These are phyloP conservation scores for Thripadectes ignobilis DNA, from an alignment of 2,797 vertebrate genomes.

Conservation along the genomic window DNA sequence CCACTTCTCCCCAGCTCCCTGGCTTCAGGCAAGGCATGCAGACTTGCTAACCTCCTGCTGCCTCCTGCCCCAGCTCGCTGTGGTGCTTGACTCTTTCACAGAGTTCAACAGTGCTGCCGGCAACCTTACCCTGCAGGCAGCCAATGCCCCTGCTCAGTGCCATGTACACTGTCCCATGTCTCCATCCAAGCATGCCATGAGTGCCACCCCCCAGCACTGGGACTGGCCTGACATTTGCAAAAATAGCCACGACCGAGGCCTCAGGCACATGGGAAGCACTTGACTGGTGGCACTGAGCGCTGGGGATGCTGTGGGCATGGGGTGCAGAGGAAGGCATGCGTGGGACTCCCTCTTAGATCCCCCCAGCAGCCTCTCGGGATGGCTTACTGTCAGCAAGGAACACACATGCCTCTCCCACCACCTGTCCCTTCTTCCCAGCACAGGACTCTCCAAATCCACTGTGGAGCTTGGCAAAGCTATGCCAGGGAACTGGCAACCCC, in stretches of 20 bases:
- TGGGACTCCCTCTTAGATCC: fast-evolving
- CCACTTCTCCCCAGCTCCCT: neutral
- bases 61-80: fast-evolving
- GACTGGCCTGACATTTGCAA: neutral
- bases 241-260: neutral
- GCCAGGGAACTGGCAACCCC: neutral
- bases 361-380: fast-evolving
- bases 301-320: fast-evolving
- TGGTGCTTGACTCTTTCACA: neutral
- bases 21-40: neutral
- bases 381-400: neutral
- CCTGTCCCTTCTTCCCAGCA: neutral
- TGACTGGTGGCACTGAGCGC: neutral
- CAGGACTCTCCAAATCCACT: fast-evolving
- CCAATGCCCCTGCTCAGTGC: neutral
- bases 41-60: neutral
- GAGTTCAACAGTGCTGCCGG: neutral
- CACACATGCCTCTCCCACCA: fast-evolving
- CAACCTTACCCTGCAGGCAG: neutral
- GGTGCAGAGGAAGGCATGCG: neutral
- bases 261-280: fast-evolving
- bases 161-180: neutral
- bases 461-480: neutral
- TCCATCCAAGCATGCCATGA: too few species aligned
- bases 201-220: fast-evolving